Percentiles rank a stretch among this genome's conserved stretches.
Evolutionary conservation across 2,113 vertebrate species (phyloP).

Genomic region (Promerops cafer): DNA sequence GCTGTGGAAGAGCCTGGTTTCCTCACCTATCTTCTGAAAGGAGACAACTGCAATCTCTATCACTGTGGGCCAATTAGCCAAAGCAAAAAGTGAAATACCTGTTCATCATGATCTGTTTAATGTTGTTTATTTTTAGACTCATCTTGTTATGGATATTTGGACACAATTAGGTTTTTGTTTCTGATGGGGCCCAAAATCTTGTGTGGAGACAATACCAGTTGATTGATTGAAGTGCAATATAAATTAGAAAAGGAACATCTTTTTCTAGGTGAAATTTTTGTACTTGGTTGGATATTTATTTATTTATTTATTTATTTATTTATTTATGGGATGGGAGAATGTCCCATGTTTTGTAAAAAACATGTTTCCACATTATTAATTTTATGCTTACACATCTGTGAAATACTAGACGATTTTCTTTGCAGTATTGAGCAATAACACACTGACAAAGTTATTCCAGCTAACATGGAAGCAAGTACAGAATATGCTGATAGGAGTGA

Average conservation of each 20-base stretch:
- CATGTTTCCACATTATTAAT: background rate
- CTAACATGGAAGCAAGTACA: background rate
- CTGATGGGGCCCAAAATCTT: background rate
- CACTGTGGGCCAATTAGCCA: background rate
- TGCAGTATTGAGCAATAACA: background rate
- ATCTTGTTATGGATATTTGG: background rate
- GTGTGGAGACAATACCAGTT: background rate
- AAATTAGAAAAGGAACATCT: background rate
- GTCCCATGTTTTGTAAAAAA: background rate
- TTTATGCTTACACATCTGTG: background rate
- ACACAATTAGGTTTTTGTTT: background rate
- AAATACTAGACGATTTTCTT: background rate
- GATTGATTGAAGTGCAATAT: background rate
- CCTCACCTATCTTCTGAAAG: background rate
- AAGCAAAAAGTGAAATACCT: background rate
- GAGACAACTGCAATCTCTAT: background rate
- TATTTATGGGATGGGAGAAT: background rate
- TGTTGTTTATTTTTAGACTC: background rate
- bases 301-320: background rate
- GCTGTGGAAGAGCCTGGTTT: background rate
- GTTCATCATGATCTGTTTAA: background rate
- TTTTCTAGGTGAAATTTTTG: background rate
- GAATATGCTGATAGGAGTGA: background rate
- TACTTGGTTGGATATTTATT: background rate
- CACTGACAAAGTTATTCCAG: background rate